Conservation (phyloP, 2,113 vertebrate genomes). For the Cichladusa arquata region DNA sequence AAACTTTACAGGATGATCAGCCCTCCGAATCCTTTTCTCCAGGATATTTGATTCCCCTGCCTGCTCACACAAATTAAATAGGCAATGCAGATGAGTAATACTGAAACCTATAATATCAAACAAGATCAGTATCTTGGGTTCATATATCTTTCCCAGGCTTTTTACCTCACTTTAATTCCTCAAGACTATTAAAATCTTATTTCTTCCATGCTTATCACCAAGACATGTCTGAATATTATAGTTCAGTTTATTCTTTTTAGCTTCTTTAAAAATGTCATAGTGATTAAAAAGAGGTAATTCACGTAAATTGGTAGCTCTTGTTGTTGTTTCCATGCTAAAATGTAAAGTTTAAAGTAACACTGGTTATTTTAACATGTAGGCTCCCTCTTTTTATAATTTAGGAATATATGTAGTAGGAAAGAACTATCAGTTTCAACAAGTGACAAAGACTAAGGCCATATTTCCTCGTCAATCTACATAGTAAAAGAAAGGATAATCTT, state of each 20-base stretch:
- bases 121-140: background rate
- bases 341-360: background rate
- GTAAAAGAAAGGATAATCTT: background rate
- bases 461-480: background rate
- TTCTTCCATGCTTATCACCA: background rate
- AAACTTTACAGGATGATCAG: slow-evolving; percentile 1
- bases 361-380: background rate
- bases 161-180: background rate
- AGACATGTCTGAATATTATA: background rate
- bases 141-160: background rate
- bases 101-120: background rate
- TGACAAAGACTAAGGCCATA: background rate
- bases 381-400: background rate
- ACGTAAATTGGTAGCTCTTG: background rate
- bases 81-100: background rate
- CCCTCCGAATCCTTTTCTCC: slow-evolving; percentile 2
- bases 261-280: background rate
- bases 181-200: background rate
- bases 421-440: background rate
- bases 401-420: background rate
- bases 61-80: background rate
- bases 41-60: slow-evolving; percentile 22
- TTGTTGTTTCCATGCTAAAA: background rate
- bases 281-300: background rate
- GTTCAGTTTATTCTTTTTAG: background rate